Conservation (phyloP, 53 echinoderm and acorn worm species). For the Astropecten irregularis region DNA sequence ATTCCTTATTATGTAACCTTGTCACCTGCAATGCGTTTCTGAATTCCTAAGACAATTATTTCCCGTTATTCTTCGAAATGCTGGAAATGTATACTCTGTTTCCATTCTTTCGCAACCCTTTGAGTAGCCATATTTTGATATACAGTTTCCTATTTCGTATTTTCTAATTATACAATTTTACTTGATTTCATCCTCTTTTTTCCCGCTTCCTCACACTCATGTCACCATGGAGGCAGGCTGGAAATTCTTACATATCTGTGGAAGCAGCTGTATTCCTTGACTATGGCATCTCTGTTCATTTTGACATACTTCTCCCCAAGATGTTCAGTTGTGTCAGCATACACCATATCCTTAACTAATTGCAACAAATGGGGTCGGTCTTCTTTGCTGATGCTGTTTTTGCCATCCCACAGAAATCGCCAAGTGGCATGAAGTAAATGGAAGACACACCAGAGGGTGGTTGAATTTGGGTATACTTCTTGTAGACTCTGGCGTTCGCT, state of each 20-base stretch:
- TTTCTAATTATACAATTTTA: no score
- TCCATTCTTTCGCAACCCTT: no score
- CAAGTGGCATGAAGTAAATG: conserved; percentile 59
- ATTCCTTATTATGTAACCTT: no score
- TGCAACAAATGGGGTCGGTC: conserved; percentile 16
- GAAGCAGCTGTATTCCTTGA: background rate
- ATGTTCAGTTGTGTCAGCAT: conserved; percentile 6
- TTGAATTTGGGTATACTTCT: background rate
- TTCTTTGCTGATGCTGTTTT: background rate
- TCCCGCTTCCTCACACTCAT: no score
- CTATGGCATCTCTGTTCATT: background rate
- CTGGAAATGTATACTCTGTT: no score
- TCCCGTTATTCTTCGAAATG: no score
- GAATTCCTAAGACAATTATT: no score
- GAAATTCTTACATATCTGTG: background rate
- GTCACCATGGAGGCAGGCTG: no score
- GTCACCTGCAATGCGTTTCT: no score
- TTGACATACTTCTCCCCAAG: background rate
- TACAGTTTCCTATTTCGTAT: no score
- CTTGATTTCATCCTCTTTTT: no score
- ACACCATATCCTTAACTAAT: conserved; percentile 26
- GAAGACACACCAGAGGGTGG: conserved; percentile 25
- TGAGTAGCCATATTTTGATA: no score
- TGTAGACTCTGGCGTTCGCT: background rate
- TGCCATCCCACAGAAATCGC: conserved; percentile 33